Evolutionary conservation across 2,888 invertebrate genomes (phyloP).

Genomic region (Osmoderma eremita): DNA sequence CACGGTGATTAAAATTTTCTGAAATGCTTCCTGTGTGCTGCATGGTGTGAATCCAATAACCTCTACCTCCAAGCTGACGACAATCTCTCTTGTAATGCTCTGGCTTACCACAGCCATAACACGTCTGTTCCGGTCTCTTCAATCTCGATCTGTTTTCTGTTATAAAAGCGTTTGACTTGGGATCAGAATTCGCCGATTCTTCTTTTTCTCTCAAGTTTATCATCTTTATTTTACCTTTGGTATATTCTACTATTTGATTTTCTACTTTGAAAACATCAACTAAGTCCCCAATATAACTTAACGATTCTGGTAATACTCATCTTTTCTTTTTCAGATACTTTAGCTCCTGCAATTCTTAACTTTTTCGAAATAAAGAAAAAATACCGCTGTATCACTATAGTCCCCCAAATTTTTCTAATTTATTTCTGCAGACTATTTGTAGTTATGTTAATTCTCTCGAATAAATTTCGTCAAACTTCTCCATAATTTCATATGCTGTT

Average conservation of each 20-base stretch:
- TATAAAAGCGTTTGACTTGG: conserved; percentile 16
- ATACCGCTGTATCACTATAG: not conserved
- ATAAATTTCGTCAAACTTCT: conserved; percentile 49
- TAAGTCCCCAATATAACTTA: conserved; percentile 50
- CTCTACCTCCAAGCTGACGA: conserved; percentile 23
- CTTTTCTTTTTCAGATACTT: conserved; percentile 49
- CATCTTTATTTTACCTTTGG: conserved; percentile 47
- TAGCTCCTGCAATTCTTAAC: conserved; percentile 50
- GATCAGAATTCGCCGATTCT: conserved; percentile 18
- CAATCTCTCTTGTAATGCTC: conserved; percentile 47
- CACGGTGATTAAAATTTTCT: conserved; percentile 32
- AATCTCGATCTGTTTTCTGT: not conserved
- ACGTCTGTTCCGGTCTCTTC: conserved; percentile 25
- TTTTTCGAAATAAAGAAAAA: conserved; percentile 4
- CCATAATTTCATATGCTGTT: conserved; percentile 47
- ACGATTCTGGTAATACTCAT: conserved; percentile 48
- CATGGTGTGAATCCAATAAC: conserved; percentile 21
- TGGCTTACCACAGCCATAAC: conserved; percentile 44
- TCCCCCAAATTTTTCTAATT: conserved; percentile 46
- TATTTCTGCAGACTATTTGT: conserved; percentile 50
- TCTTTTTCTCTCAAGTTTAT: conserved; percentile 43
- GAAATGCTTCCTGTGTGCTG: conserved; percentile 6
- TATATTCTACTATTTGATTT: conserved; percentile 51
- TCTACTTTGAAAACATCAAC: conserved; percentile 48
- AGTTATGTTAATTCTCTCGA: conserved; percentile 48